Percentiles rank a stretch among this genome's conserved stretches.
phyloP scores from a whole-genome alignment of 1,140 invertebrate species.

The Cecropterus lyciades region DNA sequence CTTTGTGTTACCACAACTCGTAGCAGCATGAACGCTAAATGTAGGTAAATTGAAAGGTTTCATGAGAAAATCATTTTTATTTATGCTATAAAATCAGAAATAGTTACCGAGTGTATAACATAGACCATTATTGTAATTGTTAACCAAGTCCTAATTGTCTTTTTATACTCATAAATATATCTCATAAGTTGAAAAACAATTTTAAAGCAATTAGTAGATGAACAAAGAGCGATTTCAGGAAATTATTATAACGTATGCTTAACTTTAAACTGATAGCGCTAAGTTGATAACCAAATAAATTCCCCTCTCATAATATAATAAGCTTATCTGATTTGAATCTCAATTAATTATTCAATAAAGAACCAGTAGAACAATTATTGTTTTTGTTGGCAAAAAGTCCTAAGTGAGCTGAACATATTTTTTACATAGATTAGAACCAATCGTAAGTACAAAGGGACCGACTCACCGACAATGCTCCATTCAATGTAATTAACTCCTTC shows the following conservation, averaged over 20 bases:
- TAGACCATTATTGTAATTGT: no score
- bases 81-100: no score
- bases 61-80: no score
- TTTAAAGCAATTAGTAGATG: conserved; percentile 3
- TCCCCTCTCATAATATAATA: conserved; percentile 28
- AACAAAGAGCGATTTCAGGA: conserved; percentile 15
- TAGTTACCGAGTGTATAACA: no score
- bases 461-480: conserved; percentile 28
- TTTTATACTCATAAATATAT: conserved; percentile 3
- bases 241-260: conserved; percentile 21
- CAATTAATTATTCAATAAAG: conserved; percentile 34
- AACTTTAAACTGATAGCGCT: conserved; percentile 21
- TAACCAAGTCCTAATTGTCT: background rate
- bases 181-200: conserved; percentile 1
- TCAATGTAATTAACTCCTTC: conserved; percentile 29
- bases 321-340: conserved; percentile 33
- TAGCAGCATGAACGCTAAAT: no score
- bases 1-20: no score
- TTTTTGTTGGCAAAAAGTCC: conserved; percentile 29
- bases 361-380: conserved; percentile 35
- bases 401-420: conserved; percentile 32
- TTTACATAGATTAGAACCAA: conserved; percentile 26
- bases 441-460: conserved; percentile 25
- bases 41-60: no score
- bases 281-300: conserved; percentile 36